These are phyloP conservation scores for Pangasius mekongensis DNA, from an alignment of 2,797 vertebrate species.

Conservation along the genomic window DNA sequence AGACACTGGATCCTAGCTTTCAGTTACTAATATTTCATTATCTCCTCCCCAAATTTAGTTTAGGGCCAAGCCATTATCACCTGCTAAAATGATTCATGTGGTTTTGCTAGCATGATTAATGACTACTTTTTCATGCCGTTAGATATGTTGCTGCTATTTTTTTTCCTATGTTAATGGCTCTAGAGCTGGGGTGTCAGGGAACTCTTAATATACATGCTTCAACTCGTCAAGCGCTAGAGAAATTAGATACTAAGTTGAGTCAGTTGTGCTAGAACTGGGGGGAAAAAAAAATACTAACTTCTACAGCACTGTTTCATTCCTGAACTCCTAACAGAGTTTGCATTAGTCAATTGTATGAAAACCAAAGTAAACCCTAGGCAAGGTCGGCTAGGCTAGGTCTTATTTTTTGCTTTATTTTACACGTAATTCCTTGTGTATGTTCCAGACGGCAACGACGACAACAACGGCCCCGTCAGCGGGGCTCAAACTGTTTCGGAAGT, in stretches of 20 bases:
- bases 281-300: neutral
- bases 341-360: neutral
- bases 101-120: conserved; percentile 24
- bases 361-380: neutral
- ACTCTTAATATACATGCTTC: neutral
- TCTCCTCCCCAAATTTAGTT: conserved; percentile 51
- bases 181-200: neutral
- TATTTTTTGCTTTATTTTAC: conserved; percentile 61
- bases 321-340: neutral
- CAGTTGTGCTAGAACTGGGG: neutral
- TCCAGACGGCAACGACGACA: conserved; percentile 88
- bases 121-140: conserved; percentile 17
- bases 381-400: neutral
- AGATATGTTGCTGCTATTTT: conserved; percentile 13
- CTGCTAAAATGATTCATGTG: conserved; percentile 29
- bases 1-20: conserved; percentile 48
- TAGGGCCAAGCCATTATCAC: conserved; percentile 2
- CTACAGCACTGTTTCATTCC: neutral
- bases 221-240: neutral
- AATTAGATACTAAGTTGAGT: neutral
- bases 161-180: neutral
- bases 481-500: conserved; percentile 96
- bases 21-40: conserved; percentile 57
- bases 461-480: conserved; percentile 85
- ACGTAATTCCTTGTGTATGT: conserved; percentile 77